Evolutionary conservation across 2,113 vertebrate species (phyloP), one percentile per base, ranked within the genome.

Genomic region (Hiodon tergisus): DNA sequence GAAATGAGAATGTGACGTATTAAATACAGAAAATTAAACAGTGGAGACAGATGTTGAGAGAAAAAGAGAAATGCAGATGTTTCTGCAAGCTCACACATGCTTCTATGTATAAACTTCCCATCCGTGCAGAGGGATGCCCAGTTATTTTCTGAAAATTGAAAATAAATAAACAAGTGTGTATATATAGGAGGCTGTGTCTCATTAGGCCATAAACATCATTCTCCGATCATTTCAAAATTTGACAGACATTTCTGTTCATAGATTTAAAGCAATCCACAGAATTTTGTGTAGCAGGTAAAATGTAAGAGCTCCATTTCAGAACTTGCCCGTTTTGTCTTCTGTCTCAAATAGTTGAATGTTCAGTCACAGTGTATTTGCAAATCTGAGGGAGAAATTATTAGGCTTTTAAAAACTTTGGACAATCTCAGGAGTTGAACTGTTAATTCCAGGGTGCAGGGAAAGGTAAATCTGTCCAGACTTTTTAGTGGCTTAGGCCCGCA

Each of bases 361-460:
- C 6, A 47, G n/a, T 63, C 50, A 69, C 72, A 77, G 79, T 83
- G 52, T 61, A 71, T 74, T 67, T 79, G 79, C 69, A 78, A 77
- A 80, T 80, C 51, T 6, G 50, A 70, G 59, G 69, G 66, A 73
- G 65, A 72, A 73, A 77, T 77, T 73, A 70, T 72, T 69, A 69
- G 63, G 55, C 50, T 68, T 72, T 52, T 55, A 13, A 73, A 31
- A 60, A 50, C 31, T 31, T 31, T 31, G 72, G 11, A 72, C 14
- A 62, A 61, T 52, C 58, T 52, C 55, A 50, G 50, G 51, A 72
- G 71, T 50, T 31, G 48, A 52, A 48, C 31, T 17, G 54, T 51
- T 14, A 53, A 53, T 31, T 17, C 31, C 46, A 47, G 67, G 66
- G 74, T 69, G 65, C 55, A 51, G 55, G 48, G 63, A 60, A 17